Evolutionary conservation across 2,113 vertebrate species (phyloP), one percentile per base, ranked within the genome.

Genomic region (Spermophilus dauricus): DNA sequence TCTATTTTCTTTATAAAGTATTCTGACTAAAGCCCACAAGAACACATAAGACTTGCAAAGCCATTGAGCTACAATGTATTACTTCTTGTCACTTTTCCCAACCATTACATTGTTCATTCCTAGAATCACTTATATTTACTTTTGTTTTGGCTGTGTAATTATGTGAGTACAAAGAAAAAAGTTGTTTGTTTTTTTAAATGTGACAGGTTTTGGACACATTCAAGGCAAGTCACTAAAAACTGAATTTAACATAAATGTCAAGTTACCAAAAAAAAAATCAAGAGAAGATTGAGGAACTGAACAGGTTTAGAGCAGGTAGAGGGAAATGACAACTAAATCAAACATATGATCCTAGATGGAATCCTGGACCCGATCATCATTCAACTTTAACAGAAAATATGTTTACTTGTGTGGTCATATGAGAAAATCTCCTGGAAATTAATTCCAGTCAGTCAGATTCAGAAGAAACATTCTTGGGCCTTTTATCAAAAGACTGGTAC

Each of bases 91-190:
- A 93, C 61, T 82, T 70, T 51, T 69, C 18, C 56, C 56, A 94
- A 9, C 12, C 88, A 39, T 32, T 70, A 45, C 75, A 20, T 63
- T 80, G 22, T 53, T 92, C 53, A 86, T 65, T 37, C 17, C 80
- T 85, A 86, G 32, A 65, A 32, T 22, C 4, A 75, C 56, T 45
- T n/a, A 10, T 51, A 22, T 92, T 70, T 94, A 56, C 18, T 87
- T 93, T 87, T 56, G 10, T 87, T 90, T 86, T 81, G 42, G 42
- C 5, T 73, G 30, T 37, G 16, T 94, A 32, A 45, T 76, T 96
- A 48, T 56, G 56, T 22, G 78, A 97, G 28, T 42, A 89, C n/a
- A 39, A 94, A 95, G 63, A 56, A 91, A 51, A 91, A 51, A 87
- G n/a, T 16, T 81, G 12, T 76, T 86, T 76, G 20, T 18, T 56